Evolutionary conservation across 2,797 vertebrate genomes (phyloP).

Genomic region (Hozukius guyotensis): DNA sequence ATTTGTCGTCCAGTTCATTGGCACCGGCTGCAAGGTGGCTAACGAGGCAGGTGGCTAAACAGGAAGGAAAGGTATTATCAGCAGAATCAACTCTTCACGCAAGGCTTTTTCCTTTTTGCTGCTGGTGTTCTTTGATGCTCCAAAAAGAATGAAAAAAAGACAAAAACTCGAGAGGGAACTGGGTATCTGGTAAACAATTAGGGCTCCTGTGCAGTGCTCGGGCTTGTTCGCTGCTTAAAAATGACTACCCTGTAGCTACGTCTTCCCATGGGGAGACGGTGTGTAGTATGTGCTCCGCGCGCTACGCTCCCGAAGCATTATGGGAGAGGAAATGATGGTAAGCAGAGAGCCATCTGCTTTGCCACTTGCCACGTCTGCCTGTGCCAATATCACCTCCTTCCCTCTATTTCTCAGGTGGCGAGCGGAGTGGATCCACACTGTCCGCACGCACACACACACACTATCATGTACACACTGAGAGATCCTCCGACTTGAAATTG

Average conservation of each 20-base stretch:
- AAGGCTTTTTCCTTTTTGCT: constrained; percentile 26
- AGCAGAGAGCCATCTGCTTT: constrained; percentile 84
- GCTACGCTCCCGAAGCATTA: constrained; percentile 73
- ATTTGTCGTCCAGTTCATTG: constrained; percentile 73
- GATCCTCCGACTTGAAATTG: constrained; percentile 36
- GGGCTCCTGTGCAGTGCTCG: constrained; percentile 30
- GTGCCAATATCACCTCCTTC: constrained; percentile 71
- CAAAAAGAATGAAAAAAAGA: not conserved
- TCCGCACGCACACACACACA: constrained; percentile 21
- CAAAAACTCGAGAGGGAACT: not conserved
- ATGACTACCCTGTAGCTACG: constrained; percentile 65
- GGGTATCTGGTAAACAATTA: constrained; percentile 75
- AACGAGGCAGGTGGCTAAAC: constrained; percentile 78
- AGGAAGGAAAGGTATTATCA: constrained; percentile 60
- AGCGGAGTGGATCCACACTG: constrained; percentile 56
- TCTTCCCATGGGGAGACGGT: constrained; percentile 60
- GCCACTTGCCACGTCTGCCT: constrained; percentile 74
- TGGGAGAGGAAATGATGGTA: constrained; percentile 78
- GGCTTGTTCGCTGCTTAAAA: constrained; percentile 65
- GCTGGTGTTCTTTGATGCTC: constrained; percentile 35
- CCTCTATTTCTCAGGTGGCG: constrained; percentile 73
- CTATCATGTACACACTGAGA: constrained; percentile 21
- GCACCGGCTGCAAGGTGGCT: constrained; percentile 68
- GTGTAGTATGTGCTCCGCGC: constrained; percentile 45
- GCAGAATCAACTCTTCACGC: constrained; percentile 20